These are phyloP conservation scores for Cephus pulcher DNA, from an alignment of 2,888 invertebrate species.

Conservation along the genomic window DNA sequence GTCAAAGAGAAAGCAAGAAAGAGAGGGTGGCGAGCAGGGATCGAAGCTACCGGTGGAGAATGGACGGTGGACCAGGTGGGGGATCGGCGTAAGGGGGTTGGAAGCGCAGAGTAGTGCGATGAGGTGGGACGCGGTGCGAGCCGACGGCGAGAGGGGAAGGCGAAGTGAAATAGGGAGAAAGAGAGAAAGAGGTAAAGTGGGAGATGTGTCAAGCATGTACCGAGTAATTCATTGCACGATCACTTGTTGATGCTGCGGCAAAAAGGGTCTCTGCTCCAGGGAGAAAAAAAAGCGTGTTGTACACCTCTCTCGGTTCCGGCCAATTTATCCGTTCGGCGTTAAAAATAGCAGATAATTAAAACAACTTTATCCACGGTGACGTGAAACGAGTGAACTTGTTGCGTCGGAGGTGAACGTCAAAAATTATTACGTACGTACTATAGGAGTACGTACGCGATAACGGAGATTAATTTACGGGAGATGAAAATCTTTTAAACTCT, in stretches of 20 bases:
- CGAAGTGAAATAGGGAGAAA: constrained; percentile 8
- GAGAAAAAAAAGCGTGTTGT: constrained; percentile 6
- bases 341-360: constrained; percentile 6
- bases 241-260: constrained; percentile 23
- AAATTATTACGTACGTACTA: no score
- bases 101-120: no score
- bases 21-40: constrained; percentile 3
- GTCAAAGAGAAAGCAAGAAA: not conserved
- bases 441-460: no score
- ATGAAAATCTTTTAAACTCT: no score
- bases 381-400: not conserved
- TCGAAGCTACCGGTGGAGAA: not conserved
- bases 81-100: no score
- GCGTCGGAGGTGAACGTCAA: no score
- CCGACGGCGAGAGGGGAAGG: not conserved
- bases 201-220: constrained; percentile 22
- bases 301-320: constrained; percentile 3
- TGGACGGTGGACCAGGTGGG: no score
- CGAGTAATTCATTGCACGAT: constrained; percentile 23
- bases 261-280: constrained; percentile 16
- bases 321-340: constrained; percentile 4
- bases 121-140: not conserved
- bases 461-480: no score
- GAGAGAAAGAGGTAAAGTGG: constrained; percentile 12
- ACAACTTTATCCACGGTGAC: not conserved